phyloP scores from a whole-genome alignment of 2,797 vertebrate genomes.

The Sebastes taczanowskii region DNA sequence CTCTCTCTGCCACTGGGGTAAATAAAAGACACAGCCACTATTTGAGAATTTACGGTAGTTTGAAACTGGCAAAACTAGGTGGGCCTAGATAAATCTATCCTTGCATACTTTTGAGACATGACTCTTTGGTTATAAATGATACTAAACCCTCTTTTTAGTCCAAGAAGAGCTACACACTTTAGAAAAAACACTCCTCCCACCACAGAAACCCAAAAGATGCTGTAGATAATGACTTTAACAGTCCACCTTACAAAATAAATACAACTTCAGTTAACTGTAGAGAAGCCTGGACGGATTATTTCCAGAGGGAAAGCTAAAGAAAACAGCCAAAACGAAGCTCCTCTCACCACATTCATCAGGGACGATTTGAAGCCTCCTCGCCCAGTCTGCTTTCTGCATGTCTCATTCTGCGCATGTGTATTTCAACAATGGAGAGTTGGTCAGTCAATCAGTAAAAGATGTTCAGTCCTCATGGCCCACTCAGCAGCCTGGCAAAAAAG shows the following conservation, averaged over 20 bases:
- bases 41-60: not conserved
- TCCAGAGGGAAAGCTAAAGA: not conserved
- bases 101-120: not conserved
- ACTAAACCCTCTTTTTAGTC: not conserved
- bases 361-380: not conserved
- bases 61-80: not conserved
- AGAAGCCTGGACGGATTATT: not conserved
- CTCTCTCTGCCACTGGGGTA: too few species aligned
- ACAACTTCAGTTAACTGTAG: not conserved
- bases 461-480: conserved; percentile 1
- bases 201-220: not conserved
- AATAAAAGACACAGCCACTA: not conserved
- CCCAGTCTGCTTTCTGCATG: not conserved
- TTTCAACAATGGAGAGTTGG: conserved; percentile 10
- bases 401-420: conserved; percentile 2
- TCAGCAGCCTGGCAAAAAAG: conserved; percentile 36
- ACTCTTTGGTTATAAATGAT: not conserved
- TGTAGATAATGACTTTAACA: not conserved
- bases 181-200: not conserved
- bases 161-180: not conserved
- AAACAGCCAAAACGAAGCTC: conserved; percentile 15
- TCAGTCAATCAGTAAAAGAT: conserved; percentile 24
- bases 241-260: not conserved
- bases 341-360: conserved; percentile 9
- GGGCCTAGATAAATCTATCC: not conserved